phyloP scores from a whole-genome alignment of 2,888 invertebrate species.

The Eupeodes latifasciatus region DNA sequence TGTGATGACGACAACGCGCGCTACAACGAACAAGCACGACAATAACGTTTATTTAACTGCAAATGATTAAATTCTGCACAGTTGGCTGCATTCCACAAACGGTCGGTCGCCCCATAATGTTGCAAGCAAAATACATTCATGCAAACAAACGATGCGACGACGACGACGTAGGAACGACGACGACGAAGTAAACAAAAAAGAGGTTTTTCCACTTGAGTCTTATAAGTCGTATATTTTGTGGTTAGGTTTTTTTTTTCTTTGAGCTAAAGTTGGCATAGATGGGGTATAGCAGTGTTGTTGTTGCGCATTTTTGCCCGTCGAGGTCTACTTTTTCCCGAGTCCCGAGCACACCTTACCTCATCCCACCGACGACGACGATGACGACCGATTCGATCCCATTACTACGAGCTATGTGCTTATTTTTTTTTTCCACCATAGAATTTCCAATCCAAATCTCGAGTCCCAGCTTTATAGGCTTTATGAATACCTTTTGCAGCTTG shows the following conservation, averaged over 20 bases:
- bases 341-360: conserved; percentile 40
- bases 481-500: conserved; percentile 43
- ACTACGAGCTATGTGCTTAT: conserved; percentile 15
- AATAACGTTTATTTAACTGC: conserved; percentile 76
- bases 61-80: conserved; percentile 76
- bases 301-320: conserved; percentile 55
- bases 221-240: conserved; percentile 22
- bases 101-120: conserved; percentile 68
- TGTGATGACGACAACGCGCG: conserved; percentile 67
- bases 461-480: conserved; percentile 20
- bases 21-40: conserved; percentile 69
- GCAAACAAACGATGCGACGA: not conserved
- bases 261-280: not conserved
- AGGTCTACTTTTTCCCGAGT: conserved; percentile 69
- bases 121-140: not conserved
- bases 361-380: conserved; percentile 23
- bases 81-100: conserved; percentile 75
- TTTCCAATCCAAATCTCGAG: conserved; percentile 3
- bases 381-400: conserved; percentile 57
- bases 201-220: conserved; percentile 67
- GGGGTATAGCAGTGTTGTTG: conserved; percentile 19
- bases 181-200: conserved; percentile 25
- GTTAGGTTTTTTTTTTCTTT: conserved; percentile 18
- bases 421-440: conserved; percentile 33
- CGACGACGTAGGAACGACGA: too few species aligned